Evolutionary conservation across 1,140 invertebrate species (phyloP), one percentile per base, ranked within the genome.

Genomic region (Papilio helenus): DNA sequence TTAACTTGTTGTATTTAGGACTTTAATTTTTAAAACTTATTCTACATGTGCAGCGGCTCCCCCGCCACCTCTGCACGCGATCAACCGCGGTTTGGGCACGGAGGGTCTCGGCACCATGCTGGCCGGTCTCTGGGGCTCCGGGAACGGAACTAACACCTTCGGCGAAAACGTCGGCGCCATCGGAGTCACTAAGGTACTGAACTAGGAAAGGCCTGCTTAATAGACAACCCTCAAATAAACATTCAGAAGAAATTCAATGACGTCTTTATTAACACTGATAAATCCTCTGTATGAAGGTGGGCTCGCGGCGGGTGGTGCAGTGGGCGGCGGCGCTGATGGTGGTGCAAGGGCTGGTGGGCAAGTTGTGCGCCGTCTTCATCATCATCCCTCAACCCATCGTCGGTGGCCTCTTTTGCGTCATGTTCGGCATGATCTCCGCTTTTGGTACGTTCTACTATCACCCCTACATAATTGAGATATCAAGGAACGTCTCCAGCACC

Each of bases 121-220:
- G 10, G 97, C 98, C 0, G 98, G 98, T 0, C 93, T 98, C 1
- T 97, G 97, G 96, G 98, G 98, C 3, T 97, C 95, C 88, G 97
- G 97, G 5, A 98, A 98, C 86, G 98, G 97, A 2, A 98, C 98
- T 3, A 98, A 98, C 80, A 98, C 97, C 0, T 98, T 98, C 86
- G 97, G 97, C 20, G 97, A 98, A 93, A 99, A 99, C 90, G 97
- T 99, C 65, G 98, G 98, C 5, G 98, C 97, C 14, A 98, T 99
- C 80, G 98, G 98, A 72, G 96, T 96, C 8, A 96, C 96, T 3
- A 96, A 96, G 92, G 96, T 96, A 85, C 4, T 51, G 9, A 14
- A 46, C 10, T n/a, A n/a, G n/a, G n/a, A n/a, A n/a, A n/a, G n/a
- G n/a, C n/a, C n/a, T n/a, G n/a, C n/a, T 34, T 55, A 16, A 39